These are phyloP conservation scores for Araneus ventricosus DNA, from an alignment of 1,140 invertebrate genomes.

Conservation along the genomic window DNA sequence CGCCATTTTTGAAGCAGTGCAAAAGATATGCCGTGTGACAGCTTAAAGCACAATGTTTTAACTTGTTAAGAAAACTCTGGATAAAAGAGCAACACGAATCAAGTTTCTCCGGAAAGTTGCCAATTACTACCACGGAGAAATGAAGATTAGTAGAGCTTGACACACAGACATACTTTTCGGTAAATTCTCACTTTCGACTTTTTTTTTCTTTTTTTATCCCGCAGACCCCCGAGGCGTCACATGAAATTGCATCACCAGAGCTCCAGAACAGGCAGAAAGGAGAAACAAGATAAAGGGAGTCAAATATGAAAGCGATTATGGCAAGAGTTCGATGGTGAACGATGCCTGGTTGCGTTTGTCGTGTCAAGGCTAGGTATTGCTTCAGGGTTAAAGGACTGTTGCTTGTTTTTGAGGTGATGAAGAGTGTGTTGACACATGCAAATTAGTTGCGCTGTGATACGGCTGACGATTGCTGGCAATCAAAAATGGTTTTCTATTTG, in stretches of 20 bases:
- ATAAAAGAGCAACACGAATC: background rate
- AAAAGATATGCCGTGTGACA: background rate
- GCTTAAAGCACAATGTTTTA: background rate
- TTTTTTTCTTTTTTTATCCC: background rate
- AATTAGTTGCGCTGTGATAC: background rate
- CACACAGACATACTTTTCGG: slow-evolving; percentile 54
- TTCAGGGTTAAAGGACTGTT: background rate
- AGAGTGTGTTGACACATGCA: slow-evolving; percentile 42
- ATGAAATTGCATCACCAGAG: slow-evolving; percentile 1
- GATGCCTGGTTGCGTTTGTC: background rate
- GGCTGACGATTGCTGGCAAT: background rate
- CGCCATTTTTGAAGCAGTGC: background rate
- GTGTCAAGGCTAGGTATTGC: slow-evolving; percentile 39
- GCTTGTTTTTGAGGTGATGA: slow-evolving; percentile 6
- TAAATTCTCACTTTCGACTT: slow-evolving; percentile 26
- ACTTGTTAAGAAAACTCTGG: background rate
- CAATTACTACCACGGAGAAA: background rate
- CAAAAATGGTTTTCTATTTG: background rate
- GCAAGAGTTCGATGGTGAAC: background rate
- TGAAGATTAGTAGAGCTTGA: slow-evolving; percentile 56
- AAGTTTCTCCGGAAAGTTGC: background rate
- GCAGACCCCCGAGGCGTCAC: background rate
- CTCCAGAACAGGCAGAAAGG: background rate
- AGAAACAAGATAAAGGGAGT: background rate
- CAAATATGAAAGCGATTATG: slow-evolving; percentile 13